Evolutionary conservation across 2,113 vertebrate genomes (phyloP).

Genomic region (Tenrec ecaudatus): DNA sequence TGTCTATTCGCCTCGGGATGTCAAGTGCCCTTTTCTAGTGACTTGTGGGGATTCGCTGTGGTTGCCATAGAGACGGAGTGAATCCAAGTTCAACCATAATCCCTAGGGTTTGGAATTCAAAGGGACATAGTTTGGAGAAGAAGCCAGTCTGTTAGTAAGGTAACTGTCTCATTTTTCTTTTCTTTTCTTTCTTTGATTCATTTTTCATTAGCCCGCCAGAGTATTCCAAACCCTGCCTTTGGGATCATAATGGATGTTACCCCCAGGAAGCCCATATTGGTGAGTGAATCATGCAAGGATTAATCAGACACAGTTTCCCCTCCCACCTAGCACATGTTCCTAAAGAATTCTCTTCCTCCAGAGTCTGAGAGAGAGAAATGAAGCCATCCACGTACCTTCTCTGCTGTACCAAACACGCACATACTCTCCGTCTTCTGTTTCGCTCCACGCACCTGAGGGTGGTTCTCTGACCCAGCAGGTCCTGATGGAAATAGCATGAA

Average conservation of each 20-base stretch:
- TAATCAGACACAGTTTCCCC: slow-evolving; percentile 62
- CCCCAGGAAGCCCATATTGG: slow-evolving; percentile 64
- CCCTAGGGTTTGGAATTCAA: slow-evolving; percentile 81
- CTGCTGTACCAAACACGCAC: background rate
- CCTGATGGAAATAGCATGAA: background rate
- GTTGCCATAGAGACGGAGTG: slow-evolving; percentile 88
- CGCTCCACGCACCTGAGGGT: background rate
- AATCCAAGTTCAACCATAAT: slow-evolving; percentile 85
- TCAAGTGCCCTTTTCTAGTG: slow-evolving; percentile 86
- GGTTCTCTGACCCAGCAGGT: background rate
- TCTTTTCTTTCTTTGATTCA: slow-evolving; percentile 65
- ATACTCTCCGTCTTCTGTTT: background rate
- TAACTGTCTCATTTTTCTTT: slow-evolving; percentile 76
- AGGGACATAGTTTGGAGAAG: slow-evolving; percentile 80
- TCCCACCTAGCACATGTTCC: slow-evolving; percentile 64
- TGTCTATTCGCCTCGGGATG: slow-evolving; percentile 82
- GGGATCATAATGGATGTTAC: slow-evolving; percentile 39
- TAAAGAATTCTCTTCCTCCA: slow-evolving; percentile 54
- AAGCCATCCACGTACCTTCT: slow-evolving; percentile 56
- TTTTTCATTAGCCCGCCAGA: slow-evolving; percentile 5
- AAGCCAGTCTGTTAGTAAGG: slow-evolving; percentile 75
- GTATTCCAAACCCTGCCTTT: slow-evolving; percentile 37
- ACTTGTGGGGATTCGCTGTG: slow-evolving; percentile 82
- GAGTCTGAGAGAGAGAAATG: slow-evolving; percentile 63
- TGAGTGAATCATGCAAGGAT: slow-evolving; percentile 67